Conservation (phyloP, 2,888 invertebrate species). For the Lucinisca nassula region DNA sequence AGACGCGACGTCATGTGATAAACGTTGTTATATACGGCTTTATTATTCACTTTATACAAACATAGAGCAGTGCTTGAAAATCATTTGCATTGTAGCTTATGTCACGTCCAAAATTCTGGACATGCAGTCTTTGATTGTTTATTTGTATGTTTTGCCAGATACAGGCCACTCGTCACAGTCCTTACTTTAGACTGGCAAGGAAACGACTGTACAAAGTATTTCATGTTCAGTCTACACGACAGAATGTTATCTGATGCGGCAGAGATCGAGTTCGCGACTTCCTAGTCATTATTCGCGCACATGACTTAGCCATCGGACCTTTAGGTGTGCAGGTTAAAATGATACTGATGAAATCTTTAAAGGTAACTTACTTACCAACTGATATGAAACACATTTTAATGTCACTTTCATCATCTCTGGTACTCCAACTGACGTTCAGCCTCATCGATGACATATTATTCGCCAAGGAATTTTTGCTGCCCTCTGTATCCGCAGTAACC, state of each 20-base stretch:
- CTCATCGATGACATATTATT: no score
- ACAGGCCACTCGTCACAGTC: no score
- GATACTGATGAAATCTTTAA: not conserved
- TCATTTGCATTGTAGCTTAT: no score
- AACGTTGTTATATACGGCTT: not conserved
- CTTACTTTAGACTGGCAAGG: not conserved
- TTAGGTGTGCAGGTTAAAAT: not conserved
- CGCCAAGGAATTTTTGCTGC: not conserved
- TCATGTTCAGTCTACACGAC: no score
- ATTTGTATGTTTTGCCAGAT: no score
- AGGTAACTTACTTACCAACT: not conserved
- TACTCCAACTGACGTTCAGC: no score
- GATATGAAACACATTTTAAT: not conserved
- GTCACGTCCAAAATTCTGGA: no score
- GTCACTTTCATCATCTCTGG: not conserved
- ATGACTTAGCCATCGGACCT: not conserved
- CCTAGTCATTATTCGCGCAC: not conserved
- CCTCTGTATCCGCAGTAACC: not conserved
- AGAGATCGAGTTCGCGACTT: not conserved
- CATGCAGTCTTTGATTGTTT: no score
- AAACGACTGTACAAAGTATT: not conserved
- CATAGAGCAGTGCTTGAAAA: no score
- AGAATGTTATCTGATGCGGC: not conserved
- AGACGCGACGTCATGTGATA: no score
- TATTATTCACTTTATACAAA: no score